phyloP scores from a whole-genome alignment of 1,140 invertebrate genomes.

The Drosophila ogumai region DNA sequence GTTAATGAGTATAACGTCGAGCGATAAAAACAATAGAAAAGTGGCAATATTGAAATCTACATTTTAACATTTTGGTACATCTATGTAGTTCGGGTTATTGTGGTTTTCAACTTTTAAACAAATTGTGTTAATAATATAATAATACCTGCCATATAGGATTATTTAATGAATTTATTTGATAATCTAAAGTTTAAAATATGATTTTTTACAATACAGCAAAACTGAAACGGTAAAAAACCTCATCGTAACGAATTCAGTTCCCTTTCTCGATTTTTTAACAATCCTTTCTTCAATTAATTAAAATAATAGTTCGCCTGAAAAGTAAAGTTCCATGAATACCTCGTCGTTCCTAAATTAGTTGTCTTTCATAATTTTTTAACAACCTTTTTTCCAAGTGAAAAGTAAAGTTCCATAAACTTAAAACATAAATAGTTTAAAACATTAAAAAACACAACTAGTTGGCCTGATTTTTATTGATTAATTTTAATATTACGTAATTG shows the following conservation, averaged over 20 bases:
- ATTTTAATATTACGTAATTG: neutral
- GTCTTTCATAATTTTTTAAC: neutral
- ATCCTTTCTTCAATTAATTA: no score
- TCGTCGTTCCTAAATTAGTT: neutral
- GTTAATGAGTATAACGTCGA: no score
- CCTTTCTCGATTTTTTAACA: no score
- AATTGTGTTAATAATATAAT: no score
- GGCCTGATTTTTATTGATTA: slow-evolving; percentile 18
- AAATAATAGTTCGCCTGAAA: no score
- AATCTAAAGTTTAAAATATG: neutral
- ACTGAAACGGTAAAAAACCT: neutral
- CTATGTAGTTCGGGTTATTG: no score
- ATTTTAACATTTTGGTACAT: no score
- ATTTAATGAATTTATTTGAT: neutral
- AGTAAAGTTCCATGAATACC: no score
- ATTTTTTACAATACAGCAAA: no score
- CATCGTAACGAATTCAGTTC: neutral
- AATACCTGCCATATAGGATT: neutral
- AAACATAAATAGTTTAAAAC: neutral
- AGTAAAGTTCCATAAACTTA: neutral
- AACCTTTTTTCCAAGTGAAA: neutral
- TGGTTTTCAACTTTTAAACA: no score
- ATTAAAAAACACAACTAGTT: neutral
- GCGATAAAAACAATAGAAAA: no score
- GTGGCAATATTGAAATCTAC: no score